Evolutionary conservation across 1,140 invertebrate genomes (phyloP), one percentile per base, ranked within the genome.

Genomic region (Bombyx mandarina): DNA sequence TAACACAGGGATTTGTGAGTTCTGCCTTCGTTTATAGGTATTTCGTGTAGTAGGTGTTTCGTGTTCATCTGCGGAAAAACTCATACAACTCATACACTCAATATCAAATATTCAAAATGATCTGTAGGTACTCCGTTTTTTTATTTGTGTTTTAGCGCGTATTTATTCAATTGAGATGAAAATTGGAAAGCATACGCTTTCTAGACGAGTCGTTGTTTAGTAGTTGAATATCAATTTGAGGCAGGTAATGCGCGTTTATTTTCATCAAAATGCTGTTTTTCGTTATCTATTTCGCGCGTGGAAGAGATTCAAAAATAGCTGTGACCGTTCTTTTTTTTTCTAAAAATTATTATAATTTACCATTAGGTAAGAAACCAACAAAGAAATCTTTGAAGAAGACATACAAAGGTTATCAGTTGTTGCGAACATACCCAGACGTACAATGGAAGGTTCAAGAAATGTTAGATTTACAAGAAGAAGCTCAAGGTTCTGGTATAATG

Each of bases 351-450:
- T 35, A 18, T 35, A 35, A 35, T 35, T 22, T 4, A n/a, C 51
- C 75, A 73, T 48, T 54, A 84, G 81, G 59, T 52, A 82, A 78
- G 65, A 81, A 77, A 58, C 53, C 71, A 10, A 47, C 56, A 46
- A 88, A 87, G 65, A 88, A 86, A 61, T 67, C 76, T 6, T 52
- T 74, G 6, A 84, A 80, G 63, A 88, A 82, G 63, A 86, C 69
- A 55, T 89, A 89, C 55, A 84, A 84, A 67, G 88, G 88, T 2
- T 89, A 76, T 69, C 86, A 89, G 65, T 61, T 89, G 10, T 54
- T 89, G 2, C 69, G 88, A 54, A 66, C 82, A 35, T 80, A 78
- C 66, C 78, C 83, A 26, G 81, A 88, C 57, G 63, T 63, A 6
- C 65, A 71, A 43, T 82, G 77, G 77, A 88, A 88, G 66, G 69